These are phyloP conservation scores for Saccostrea glomerata DNA, from an alignment of 1,140 invertebrate species.

Conservation along the genomic window DNA sequence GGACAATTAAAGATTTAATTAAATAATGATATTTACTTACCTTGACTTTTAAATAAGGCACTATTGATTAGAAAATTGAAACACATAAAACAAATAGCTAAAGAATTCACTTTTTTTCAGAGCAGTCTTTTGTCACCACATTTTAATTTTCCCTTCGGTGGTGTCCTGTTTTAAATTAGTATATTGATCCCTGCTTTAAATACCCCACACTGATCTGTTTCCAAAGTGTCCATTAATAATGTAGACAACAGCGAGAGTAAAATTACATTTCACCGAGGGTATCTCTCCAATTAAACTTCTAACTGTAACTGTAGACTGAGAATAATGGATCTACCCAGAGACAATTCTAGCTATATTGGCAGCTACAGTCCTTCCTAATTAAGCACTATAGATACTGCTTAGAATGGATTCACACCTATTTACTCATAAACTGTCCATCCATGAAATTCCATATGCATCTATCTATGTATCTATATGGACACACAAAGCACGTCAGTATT, in stretches of 20 bases:
- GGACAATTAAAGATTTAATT: not conserved
- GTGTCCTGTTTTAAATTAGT: not conserved
- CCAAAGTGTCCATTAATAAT: constrained; percentile 7
- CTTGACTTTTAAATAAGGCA: not conserved
- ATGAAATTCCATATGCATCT: constrained; percentile 3
- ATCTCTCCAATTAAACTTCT: constrained; percentile 21
- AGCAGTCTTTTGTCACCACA: not conserved
- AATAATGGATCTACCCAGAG: not conserved
- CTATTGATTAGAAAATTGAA: constrained; percentile 13
- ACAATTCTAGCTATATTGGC: not conserved
- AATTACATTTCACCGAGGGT: constrained; percentile 21
- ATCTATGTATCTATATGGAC: not conserved
- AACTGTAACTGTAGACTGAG: not conserved
- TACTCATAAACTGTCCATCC: not conserved
- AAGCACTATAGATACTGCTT: not conserved
- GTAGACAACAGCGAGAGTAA: not conserved
- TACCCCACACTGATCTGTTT: not conserved
- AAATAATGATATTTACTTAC: not conserved
- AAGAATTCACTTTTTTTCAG: not conserved
- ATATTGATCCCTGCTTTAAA: not conserved
- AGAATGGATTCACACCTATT: not conserved
- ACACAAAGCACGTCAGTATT: not conserved
- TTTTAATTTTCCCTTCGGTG: not conserved
- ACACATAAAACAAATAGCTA: not conserved
- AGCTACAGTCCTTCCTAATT: not conserved